Percentiles rank a stretch among this genome's conserved stretches.
phyloP scores from a whole-genome alignment of 2,888 invertebrate genomes.

The Noctua comes region DNA sequence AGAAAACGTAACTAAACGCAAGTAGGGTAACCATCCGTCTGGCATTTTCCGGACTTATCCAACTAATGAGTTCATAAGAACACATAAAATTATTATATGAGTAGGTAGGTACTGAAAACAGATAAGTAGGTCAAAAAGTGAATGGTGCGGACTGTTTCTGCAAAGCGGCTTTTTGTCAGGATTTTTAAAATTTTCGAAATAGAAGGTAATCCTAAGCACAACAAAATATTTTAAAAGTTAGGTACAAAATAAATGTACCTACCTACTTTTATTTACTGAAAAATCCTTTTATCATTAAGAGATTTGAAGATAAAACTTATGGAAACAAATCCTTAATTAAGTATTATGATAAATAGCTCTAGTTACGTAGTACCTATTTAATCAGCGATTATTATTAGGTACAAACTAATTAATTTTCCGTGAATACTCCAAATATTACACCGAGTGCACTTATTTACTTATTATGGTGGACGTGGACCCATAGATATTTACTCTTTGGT shows the following conservation, averaged over 20 bases:
- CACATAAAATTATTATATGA: neutral
- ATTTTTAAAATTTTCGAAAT: neutral
- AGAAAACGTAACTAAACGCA: neutral
- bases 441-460: neutral
- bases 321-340: conserved; percentile 10
- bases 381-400: conserved; percentile 8
- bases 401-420: neutral
- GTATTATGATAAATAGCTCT: conserved; percentile 4
- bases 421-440: neutral
- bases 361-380: neutral
- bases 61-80: neutral
- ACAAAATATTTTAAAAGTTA: conserved; percentile 1
- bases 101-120: neutral
- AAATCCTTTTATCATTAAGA: conserved; percentile 29
- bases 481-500: neutral
- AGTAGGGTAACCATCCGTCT: neutral
- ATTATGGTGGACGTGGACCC: neutral
- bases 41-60: neutral
- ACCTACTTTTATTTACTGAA: neutral
- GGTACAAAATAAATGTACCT: neutral
- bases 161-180: neutral
- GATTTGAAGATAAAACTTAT: conserved; percentile 35
- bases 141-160: neutral
- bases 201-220: neutral
- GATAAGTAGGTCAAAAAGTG: neutral